phyloP scores from a whole-genome alignment of 2,113 vertebrate genomes.

The Cacatua alba region DNA sequence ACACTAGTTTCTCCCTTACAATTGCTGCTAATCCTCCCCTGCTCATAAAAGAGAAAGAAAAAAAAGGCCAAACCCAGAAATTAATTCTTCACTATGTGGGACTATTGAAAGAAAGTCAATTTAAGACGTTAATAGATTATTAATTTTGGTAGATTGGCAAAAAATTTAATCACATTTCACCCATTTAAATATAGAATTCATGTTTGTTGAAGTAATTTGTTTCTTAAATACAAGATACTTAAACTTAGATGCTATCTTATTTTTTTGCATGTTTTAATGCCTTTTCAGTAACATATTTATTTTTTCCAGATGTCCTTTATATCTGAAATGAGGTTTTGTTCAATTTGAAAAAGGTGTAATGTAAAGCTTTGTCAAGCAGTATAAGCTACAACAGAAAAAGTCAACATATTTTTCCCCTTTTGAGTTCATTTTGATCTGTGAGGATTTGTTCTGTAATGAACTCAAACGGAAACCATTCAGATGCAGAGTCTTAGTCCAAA shows the following conservation, averaged over 20 bases:
- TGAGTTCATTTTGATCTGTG: background rate
- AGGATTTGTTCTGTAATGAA: background rate
- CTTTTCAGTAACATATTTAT: background rate
- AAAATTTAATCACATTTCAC: background rate
- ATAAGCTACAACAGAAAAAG: background rate
- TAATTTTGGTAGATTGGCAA: background rate
- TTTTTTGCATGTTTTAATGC: background rate
- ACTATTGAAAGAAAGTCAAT: background rate
- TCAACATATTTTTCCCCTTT: background rate
- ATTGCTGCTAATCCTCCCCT: background rate
- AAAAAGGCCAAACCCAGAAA: background rate
- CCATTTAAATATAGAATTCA: background rate
- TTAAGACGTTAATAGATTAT: background rate
- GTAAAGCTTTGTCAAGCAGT: background rate
- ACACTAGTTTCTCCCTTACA: background rate
- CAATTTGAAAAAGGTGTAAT: background rate
- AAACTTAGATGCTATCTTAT: background rate
- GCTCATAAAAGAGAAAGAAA: background rate
- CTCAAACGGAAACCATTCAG: background rate
- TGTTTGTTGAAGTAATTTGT: background rate
- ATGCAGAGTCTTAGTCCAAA: background rate
- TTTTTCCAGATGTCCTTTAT: background rate
- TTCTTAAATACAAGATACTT: background rate
- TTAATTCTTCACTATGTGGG: background rate
- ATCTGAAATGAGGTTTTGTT: background rate